Evolutionary conservation across 2,113 vertebrate species (phyloP), one percentile per base, ranked within the genome.

Genomic region (Oryzias woworae): DNA sequence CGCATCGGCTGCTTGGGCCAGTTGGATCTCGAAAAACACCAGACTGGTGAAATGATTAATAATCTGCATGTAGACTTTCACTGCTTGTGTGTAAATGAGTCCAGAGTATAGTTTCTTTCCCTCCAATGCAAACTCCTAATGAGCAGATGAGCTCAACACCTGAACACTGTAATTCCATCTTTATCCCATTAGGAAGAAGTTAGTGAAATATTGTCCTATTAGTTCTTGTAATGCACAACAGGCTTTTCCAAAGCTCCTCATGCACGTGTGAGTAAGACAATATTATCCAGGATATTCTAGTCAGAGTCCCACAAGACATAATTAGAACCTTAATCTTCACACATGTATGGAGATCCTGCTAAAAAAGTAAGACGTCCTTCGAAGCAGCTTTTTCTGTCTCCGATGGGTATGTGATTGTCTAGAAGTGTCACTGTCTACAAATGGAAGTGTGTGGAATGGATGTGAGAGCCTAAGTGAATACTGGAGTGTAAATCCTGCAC

Each of bases 41-140:
- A 58, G 71, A 59, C 75, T 80, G 80, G 66, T 59, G 57, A 63
- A 72, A 87, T 88, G 86, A 88, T 88, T 82, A 85, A 88, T 86
- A 74, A 81, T 81, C 69, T 50, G 24, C 7, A 43, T 26, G 72
- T 75, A 82, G 73, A 79, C 70, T 76, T 64, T 60, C 23, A n/a
- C 52, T 56, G 41, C 73, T 64, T 81, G 66, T 62, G 49, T 78
- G 48, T 53, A 62, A 47, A 76, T 72, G 69, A 64, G 69, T 66
- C 43, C n/a, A 0, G 43, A 76, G 62, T 47, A 24, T 46, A 58
- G 62, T 63, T 65, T 72, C 58, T 36, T 46, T 66, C 69, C 55
- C 73, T 73, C 68, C 53, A 20, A 49, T 65, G 62, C 64, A 80
- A 83, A 75, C 68, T 75, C 56, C 47, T 86, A 78, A 85, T 81